phyloP scores from a whole-genome alignment of 2,113 vertebrate species.

The Tenebrosternarchus preto region DNA sequence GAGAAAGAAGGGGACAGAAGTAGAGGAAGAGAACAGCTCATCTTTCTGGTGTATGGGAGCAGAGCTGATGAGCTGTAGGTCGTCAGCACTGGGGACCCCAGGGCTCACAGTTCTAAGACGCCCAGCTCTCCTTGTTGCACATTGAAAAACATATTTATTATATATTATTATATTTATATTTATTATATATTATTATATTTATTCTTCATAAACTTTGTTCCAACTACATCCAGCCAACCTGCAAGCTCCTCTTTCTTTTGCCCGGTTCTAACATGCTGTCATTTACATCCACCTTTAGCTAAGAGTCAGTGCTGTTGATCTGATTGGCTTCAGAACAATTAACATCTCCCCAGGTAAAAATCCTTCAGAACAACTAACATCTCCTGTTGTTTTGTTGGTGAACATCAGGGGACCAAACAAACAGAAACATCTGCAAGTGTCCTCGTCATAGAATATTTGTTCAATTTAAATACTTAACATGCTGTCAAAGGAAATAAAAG shows the following conservation, averaged over 20 bases:
- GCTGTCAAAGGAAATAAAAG: neutral
- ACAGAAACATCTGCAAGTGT: neutral
- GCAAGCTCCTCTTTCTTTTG: neutral
- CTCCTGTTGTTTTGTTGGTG: neutral
- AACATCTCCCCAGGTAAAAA: neutral
- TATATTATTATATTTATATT: too few species aligned
- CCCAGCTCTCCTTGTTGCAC: slow-evolving; percentile 65
- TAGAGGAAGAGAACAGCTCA: slow-evolving; percentile 68
- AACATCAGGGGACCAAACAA: neutral
- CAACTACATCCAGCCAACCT: slow-evolving; percentile 61
- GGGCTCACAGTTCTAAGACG: slow-evolving; percentile 67
- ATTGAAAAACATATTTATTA: slow-evolving; percentile 70
- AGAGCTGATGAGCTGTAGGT: slow-evolving; percentile 81
- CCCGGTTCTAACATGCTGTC: slow-evolving; percentile 14
- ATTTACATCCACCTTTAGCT: neutral
- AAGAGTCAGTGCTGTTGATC: neutral
- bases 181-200: too few species aligned
- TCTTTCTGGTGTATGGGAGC: slow-evolving; percentile 71
- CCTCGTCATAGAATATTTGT: neutral
- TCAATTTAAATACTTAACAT: neutral
- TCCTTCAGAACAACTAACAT: too few species aligned
- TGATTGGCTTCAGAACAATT: neutral
- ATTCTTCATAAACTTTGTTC: slow-evolving; percentile 68
- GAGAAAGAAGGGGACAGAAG: neutral
- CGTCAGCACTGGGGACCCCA: slow-evolving; percentile 76